Base-by-base conservation (phyloP, 2,113 vertebrate species). In the Todiramphus saurophagus region DNA sequence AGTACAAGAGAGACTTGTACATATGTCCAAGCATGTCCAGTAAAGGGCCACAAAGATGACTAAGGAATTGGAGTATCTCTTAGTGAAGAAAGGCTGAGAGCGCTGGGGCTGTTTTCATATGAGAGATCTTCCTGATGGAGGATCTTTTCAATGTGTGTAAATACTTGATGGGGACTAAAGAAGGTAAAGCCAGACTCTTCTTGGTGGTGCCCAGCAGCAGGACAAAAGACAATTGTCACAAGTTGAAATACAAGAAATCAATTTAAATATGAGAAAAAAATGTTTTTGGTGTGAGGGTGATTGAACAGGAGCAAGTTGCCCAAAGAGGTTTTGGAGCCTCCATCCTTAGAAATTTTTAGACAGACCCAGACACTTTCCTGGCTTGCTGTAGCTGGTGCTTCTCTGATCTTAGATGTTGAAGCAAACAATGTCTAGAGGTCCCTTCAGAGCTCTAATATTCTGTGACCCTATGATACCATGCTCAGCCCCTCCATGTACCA, bases 301-400 rank as follows among this genome's bases (percentile, higher is more conserved):
- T 14, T 70, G 46, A 78, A 78, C 31, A 35, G 28, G 28, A 85
- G 60, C 13, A 81, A 25, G 23, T n/a, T 60, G 5, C 33, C 24
- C 10, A 10, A 58, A 41, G 15, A 59, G 30, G 4, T 4, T 66
- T 17, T 30, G 11, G 39, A 64, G 15, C 43, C n/a, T 73, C 50
- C 23, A 30, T 25, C 44, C 16, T 58, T 5, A 27, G 20, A 25
- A 46, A 50, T 79, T 70, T 75, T 64, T 78, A 72, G 53, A 43
- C 14, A 0, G 1, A n/a, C 0, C 2, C 59, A 41, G 41, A 39
- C 5, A 7, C 5, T 56, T 43, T 30, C 16, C 55, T 56, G 15
- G 16, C 27, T 35, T 75, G 13, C 27, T 82, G 51, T 37, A 62
- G 16, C 10, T 90, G 60, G 6, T 48, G 10, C 31, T 78, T 62